These are phyloP conservation scores for Cabera pusaria DNA, from an alignment of 2,888 invertebrate species.

Conservation along the genomic window DNA sequence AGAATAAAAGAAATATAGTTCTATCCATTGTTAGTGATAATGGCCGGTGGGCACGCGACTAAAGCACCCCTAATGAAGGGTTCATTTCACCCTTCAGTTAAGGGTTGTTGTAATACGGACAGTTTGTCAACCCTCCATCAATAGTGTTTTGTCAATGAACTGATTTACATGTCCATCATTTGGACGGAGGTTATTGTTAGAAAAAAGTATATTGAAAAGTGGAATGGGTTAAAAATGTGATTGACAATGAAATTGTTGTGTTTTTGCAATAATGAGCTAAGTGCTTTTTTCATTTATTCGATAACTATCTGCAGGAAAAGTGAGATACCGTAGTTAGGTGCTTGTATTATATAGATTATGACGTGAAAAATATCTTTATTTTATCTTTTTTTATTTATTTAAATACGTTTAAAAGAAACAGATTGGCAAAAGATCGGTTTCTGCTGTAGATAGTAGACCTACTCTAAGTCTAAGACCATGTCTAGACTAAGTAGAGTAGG, in stretches of 20 bases:
- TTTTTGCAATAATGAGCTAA: no score
- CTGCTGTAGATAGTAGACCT: no score
- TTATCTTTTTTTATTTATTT: no score
- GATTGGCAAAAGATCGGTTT: no score
- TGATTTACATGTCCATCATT: constrained; percentile 38
- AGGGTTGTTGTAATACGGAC: constrained; percentile 43
- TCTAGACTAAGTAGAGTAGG: no score
- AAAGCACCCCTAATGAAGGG: constrained; percentile 59
- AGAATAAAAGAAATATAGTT: constrained; percentile 7
- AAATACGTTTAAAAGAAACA: no score
- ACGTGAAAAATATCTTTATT: no score
- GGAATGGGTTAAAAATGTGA: background rate
- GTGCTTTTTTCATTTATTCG: no score
- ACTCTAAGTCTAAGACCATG: no score
- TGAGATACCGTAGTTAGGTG: no score
- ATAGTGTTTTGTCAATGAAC: constrained; percentile 53
- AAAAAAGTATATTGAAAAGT: constrained; percentile 8
- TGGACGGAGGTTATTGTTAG: constrained; percentile 29
- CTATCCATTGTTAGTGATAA: constrained; percentile 27
- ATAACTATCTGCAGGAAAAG: no score
- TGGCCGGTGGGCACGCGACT: constrained; percentile 63
- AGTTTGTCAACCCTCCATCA: constrained; percentile 56
- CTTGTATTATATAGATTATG: no score
- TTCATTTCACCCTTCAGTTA: constrained; percentile 56
- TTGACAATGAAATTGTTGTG: constrained; percentile 7